phyloP scores from a whole-genome alignment of 2,113 vertebrate genomes.

The Cichladusa arquata region DNA sequence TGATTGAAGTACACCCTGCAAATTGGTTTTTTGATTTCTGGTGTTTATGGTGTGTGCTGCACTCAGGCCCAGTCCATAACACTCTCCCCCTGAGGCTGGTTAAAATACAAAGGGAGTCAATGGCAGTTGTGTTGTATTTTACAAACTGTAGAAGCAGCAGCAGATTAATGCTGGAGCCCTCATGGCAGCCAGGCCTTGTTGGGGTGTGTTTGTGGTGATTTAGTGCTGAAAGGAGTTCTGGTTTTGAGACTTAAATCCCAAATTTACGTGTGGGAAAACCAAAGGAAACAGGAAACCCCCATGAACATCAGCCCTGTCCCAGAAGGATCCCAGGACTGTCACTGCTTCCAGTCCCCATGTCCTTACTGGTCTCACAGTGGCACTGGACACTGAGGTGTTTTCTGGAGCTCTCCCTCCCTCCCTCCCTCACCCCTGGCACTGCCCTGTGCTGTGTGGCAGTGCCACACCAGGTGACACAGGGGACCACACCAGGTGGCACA shows the following conservation, averaged over 20 bases:
- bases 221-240: not conserved
- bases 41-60: not conserved
- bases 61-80: not conserved
- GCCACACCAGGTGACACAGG: too few relatives aligned
- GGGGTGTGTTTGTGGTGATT: not conserved
- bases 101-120: not conserved
- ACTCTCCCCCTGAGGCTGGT: not conserved
- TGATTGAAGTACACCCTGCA: not conserved
- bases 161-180: not conserved
- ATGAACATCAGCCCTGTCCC: not conserved
- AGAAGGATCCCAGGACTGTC: not conserved
- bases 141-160: not conserved
- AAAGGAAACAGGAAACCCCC: not conserved
- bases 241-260: not conserved
- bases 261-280: not conserved
- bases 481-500: too few relatives aligned
- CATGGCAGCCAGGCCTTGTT: not conserved
- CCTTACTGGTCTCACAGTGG: not conserved
- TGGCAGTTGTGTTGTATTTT: not conserved
- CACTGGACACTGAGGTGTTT: not conserved
- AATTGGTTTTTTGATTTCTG: not conserved
- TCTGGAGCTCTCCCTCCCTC: not conserved
- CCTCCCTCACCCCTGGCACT: rapidly evolving
- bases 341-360: not conserved
- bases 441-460: not conserved